Evolutionary conservation across 1,140 invertebrate genomes (phyloP).

Genomic region (Rhynchophorus ferrugineus): DNA sequence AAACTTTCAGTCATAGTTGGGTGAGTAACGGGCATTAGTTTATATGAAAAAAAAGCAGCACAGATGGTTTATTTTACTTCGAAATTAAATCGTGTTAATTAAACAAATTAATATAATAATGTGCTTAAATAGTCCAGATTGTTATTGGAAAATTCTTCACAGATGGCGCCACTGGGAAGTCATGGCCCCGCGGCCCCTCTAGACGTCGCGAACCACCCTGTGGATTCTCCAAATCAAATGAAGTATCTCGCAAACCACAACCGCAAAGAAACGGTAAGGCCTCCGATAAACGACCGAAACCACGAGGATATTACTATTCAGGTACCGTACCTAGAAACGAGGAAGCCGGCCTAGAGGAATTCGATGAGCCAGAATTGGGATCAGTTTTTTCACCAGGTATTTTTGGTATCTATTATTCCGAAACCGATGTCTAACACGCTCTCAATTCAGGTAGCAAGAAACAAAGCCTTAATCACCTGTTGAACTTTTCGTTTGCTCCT

Average conservation of each 20-base stretch:
- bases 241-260: slow-evolving; percentile 52
- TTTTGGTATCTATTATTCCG: no score
- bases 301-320: slow-evolving; percentile 54
- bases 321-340: slow-evolving; percentile 53
- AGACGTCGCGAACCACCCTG: slow-evolving; percentile 56
- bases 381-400: slow-evolving; percentile 60
- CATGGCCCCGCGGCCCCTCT: slow-evolving; percentile 50
- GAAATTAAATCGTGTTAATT: no score
- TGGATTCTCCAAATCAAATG: slow-evolving; percentile 48
- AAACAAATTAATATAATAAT: slow-evolving; percentile 6
- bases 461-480: slow-evolving; percentile 84
- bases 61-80: no score
- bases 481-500: slow-evolving; percentile 76
- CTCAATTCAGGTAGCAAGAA: slow-evolving; percentile 77
- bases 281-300: slow-evolving; percentile 68
- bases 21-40: no score
- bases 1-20: no score
- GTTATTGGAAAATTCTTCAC: no score
- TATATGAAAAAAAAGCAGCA: no score
- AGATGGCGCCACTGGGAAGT: slow-evolving; percentile 53
- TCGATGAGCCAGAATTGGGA: slow-evolving; percentile 65
- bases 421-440: no score
- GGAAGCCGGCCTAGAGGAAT: slow-evolving; percentile 58
- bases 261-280: slow-evolving; percentile 51
- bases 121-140: no score